These are phyloP conservation scores for Marisa cornuarietis DNA, from an alignment of 1,140 invertebrate species.

Conservation along the genomic window DNA sequence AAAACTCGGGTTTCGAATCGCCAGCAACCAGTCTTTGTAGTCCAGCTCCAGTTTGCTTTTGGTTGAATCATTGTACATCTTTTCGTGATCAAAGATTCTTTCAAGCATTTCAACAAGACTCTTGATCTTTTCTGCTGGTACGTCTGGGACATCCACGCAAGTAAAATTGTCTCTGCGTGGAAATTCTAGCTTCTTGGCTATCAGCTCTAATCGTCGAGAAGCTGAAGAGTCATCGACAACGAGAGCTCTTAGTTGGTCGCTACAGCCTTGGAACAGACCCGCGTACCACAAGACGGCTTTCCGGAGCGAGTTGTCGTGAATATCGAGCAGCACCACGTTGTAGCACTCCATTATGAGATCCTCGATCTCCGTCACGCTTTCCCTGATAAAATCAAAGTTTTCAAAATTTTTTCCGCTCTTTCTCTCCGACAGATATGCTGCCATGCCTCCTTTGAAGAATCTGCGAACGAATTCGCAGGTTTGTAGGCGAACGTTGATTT, in stretches of 20 bases:
- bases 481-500: conserved; percentile 31
- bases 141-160: conserved; percentile 16
- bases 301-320: conserved; percentile 6
- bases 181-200: conserved; percentile 32
- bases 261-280: conserved; percentile 22
- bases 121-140: conserved; percentile 17
- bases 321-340: conserved; percentile 17
- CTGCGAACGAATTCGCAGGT: conserved; percentile 29
- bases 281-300: conserved; percentile 20
- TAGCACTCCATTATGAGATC: conserved; percentile 36
- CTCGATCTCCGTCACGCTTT: conserved; percentile 25
- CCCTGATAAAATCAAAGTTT: conserved; percentile 17
- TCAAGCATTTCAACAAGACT: conserved; percentile 22
- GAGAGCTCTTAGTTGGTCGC: conserved; percentile 7
- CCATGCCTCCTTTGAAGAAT: conserved; percentile 4
- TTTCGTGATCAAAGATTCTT: conserved; percentile 23
- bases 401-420: background rate
- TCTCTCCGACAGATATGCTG: background rate
- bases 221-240: conserved; percentile 14
- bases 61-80: background rate
- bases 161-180: background rate
- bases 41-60: conserved; percentile 33
- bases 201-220: conserved; percentile 26
- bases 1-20: conserved; percentile 26
- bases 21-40: conserved; percentile 39